Base-by-base conservation (phyloP, 2,888 invertebrate species). In the Psylliodes chrysocephalus region DNA sequence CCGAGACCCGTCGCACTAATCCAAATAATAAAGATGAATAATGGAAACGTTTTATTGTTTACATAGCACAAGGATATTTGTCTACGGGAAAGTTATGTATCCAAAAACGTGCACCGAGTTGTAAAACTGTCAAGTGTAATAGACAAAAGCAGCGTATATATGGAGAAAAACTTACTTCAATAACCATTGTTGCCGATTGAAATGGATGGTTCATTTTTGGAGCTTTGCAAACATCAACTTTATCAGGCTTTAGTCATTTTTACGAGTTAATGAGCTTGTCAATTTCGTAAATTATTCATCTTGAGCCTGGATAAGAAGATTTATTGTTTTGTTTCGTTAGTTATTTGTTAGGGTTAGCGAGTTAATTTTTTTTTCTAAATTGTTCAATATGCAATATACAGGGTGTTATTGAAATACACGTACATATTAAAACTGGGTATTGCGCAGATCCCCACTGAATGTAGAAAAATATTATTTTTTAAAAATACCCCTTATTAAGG, bases 1-100 rank as follows among this genome's bases (percentile, higher is more conserved):
- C 5, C 47, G 22, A 30, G 30, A 28, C 44, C 30, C 12, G 35
- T 57, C 57, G 47, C 47, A 33, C 30, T 57, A 57, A 57, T 57
- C 57, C 57, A 38, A 47, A 54, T 35, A 54, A 51, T 54, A 47
- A 61, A 61, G 54, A 54, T 61, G 61, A 61, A 55, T 61, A 55
- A 61, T 55, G 55, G 49, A 55, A 49, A 49, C 49, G 25, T 38
- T 40, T 54, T 61, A 55, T 55, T 42, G 61, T 55, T 61, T 49
- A 61, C 49, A 19, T 38, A 55, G 38, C 25, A 30, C 56, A 47
- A 57, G 47, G 56, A 57, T 57, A 47, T 57, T 57, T 47, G 57
- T 57, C 47, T 38, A 33, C 57, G 38, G 22, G 47, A 57, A 49
- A 57, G 57, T 35, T 47, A 47, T 49, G 61, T 55, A 55, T 49